Evolutionary conservation across 2,888 invertebrate species (phyloP).

Genomic region (Arge pagana): DNA sequence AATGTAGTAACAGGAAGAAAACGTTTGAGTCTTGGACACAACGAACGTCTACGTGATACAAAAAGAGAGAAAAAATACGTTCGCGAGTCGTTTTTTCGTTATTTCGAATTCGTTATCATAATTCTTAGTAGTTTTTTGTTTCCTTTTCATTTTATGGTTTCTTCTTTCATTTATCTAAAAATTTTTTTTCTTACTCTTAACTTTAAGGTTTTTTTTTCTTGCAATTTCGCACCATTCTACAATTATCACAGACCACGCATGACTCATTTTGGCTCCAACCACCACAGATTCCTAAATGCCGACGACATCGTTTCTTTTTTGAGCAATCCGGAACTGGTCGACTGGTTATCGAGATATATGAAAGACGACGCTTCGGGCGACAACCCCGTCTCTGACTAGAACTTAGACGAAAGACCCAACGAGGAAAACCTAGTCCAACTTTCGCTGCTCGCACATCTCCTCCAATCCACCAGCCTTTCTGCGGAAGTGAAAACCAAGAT

Average conservation of each 20-base stretch:
- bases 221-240: constrained; percentile 48
- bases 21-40: constrained; percentile 24
- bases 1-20: constrained; percentile 31
- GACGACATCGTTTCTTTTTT: constrained; percentile 50
- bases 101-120: too few species aligned
- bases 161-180: constrained; percentile 26
- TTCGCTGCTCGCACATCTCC: constrained; percentile 53
- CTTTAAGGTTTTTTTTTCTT: constrained; percentile 30
- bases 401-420: constrained; percentile 43
- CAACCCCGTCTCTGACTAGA: constrained; percentile 52
- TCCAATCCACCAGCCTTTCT: constrained; percentile 52
- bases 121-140: constrained; percentile 15
- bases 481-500: constrained; percentile 25
- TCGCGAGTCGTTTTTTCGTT: too few species aligned
- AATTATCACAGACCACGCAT: constrained; percentile 57
- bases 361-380: not conserved
- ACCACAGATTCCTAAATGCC: constrained; percentile 51
- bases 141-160: constrained; percentile 28
- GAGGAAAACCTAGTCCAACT: constrained; percentile 45
- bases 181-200: constrained; percentile 38
- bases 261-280: constrained; percentile 52
- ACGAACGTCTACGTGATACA: too few species aligned
- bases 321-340: too few species aligned
- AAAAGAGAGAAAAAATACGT: too few species aligned
- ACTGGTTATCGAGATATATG: too few species aligned